Percentiles rank a stretch among this genome's conserved stretches.
Evolutionary conservation across 37 sponge, comb jelly and placozoan genomes (phyloP).

Genomic region (Theonella swinhoei): DNA sequence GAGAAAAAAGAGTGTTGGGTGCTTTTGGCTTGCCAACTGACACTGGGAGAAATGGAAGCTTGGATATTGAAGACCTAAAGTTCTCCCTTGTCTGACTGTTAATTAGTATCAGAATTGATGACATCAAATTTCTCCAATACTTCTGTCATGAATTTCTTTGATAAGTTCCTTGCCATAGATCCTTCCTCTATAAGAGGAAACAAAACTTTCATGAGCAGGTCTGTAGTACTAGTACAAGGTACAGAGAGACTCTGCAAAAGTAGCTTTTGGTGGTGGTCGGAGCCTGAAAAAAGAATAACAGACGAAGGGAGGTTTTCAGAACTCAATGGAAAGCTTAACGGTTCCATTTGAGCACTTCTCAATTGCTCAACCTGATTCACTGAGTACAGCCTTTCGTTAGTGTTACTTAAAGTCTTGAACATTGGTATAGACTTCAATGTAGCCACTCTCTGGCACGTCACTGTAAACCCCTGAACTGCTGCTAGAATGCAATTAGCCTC

Average conservation of each 20-base stretch:
- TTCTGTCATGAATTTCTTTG: slow-evolving; percentile 23
- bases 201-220: slow-evolving; percentile 10
- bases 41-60: slow-evolving; percentile 16
- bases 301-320: slow-evolving; percentile 1
- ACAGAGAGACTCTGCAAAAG: slow-evolving; percentile 17
- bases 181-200: slow-evolving; percentile 31
- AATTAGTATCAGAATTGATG: neutral
- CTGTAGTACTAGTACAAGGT: neutral
- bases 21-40: neutral
- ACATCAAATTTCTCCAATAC: slow-evolving; percentile 22
- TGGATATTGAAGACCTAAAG: neutral
- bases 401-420: neutral
- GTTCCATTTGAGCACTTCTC: slow-evolving; percentile 24
- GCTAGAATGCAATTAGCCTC: slow-evolving; percentile 14
- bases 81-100: neutral
- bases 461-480: neutral
- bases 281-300: slow-evolving; percentile 15
- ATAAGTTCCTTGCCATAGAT: neutral
- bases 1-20: slow-evolving; percentile 2
- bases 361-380: neutral
- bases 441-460: neutral
- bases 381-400: slow-evolving; percentile 18
- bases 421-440: neutral
- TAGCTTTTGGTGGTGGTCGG: neutral
- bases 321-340: slow-evolving; percentile 2